Percentiles rank a stretch among this genome's conserved stretches.
phyloP scores from a whole-genome alignment of 2,113 vertebrate species.

The Sphaerodactylus townsendi region DNA sequence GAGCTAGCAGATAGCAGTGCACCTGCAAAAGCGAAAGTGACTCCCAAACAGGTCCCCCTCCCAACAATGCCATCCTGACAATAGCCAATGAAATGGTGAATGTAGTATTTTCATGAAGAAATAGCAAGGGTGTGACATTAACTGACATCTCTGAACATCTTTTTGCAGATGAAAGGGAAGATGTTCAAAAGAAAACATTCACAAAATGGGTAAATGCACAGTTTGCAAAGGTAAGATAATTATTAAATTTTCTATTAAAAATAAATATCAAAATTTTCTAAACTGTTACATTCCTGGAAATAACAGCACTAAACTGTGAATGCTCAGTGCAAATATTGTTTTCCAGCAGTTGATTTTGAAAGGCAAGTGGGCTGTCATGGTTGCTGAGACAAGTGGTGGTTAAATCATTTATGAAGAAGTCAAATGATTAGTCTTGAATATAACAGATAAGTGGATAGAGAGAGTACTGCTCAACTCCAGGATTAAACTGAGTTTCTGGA shows the following conservation, averaged over 20 bases:
- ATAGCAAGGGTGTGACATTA: not conserved
- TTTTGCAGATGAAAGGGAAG: slow-evolving; percentile 95
- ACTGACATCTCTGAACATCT: slow-evolving; percentile 38
- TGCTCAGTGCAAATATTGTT: not conserved
- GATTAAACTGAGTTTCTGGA: not conserved
- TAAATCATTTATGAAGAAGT: not conserved
- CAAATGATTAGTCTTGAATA: not conserved
- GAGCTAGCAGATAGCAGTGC: too few species aligned
- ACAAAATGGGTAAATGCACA: slow-evolving; percentile 99
- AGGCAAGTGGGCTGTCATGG: not conserved
- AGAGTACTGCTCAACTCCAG: not conserved
- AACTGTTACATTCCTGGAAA: fast-evolving
- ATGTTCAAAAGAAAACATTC: slow-evolving; percentile 99
- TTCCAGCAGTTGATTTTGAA: not conserved
- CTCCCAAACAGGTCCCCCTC: too few species aligned
- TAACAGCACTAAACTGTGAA: not conserved
- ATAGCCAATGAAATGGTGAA: not conserved
- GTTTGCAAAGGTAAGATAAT: slow-evolving; percentile 90
- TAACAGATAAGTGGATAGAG: too few species aligned
- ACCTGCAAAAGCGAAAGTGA: too few species aligned
- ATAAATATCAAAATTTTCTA: not conserved
- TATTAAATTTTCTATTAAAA: slow-evolving; percentile 11
- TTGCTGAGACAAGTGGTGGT: not conserved
- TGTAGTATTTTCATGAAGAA: not conserved
- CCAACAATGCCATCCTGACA: too few species aligned